Base-by-base conservation (phyloP, 2,888 invertebrate genomes). In the Leucophenga maculata region DNA sequence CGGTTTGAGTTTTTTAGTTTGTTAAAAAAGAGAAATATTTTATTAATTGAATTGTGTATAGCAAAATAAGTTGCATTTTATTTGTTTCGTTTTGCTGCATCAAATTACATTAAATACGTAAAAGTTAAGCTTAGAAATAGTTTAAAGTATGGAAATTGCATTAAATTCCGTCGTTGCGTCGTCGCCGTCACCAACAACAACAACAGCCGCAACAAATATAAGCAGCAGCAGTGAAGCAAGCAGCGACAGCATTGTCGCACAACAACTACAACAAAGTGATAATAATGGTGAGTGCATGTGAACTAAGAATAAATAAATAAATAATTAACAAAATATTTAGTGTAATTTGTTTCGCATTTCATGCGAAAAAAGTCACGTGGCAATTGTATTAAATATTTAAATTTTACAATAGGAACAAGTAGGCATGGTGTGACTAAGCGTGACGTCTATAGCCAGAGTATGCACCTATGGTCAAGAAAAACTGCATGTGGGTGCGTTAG, bases 111-210 rank as follows among this genome's bases (percentile, higher is more conserved):
- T n/a, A n/a, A n/a, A n/a, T n/a, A n/a, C n/a, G n/a, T n/a, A n/a
- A n/a, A n/a, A n/a, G n/a, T n/a, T n/a, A n/a, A n/a, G n/a, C n/a
- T n/a, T n/a, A n/a, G n/a, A 77, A 78, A 69, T 71, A 32, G 6
- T 14, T 16, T 18, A 62, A 62, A 62, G 44, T 20, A 82, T 83
- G 83, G 82, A 83, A 79, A 73, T 80, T 78, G 80, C 79, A 74
- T 75, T 80, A 75, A 83, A 77, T 76, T 75, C 72, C 60, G 78
- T 75, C 72, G 74, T 75, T 71, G 72, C 70, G 69, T 65, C 73
- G 69, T 69, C 71, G 50, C 62, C 74, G 14, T 39, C 59, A 48
- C 55, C 44, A 48, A 20, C 20, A 52, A 20, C 65, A 18, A 46
- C 55, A 44, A 26, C 62, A 44, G 54, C 59, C 26, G 16, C 54